Evolutionary conservation across 2,113 vertebrate genomes (phyloP), one percentile per base, ranked within the genome.

Genomic region (Peromyscus maniculatus): DNA sequence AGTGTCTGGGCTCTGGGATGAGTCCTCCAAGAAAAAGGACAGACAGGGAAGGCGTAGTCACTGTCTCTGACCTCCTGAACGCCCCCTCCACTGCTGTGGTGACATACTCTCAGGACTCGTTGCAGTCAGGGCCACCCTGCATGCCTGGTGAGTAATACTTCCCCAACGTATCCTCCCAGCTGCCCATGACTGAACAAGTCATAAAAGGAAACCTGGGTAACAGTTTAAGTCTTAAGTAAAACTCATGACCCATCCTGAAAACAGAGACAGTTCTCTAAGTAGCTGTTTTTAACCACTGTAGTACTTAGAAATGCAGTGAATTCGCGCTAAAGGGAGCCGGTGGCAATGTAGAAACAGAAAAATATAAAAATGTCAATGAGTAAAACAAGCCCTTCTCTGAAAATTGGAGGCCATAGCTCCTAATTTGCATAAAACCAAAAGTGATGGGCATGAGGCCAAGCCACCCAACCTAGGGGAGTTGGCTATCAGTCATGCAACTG

Each of bases 101-200:
- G 98, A 99, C 97, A 98, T 98, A 98, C 0, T 17, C 57, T 55
- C 67, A 95, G 95, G 80, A 1, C 1, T 10, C 12, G 22, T n/a
- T 55, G 4, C 62, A 91, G 97, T 90, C 3, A 22, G 79, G 66
- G 77, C 59, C 21, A 93, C 96, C 97, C 79, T 33, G 91, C 96
- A 97, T 97, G 66, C 94, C 95, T 26, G 15, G 87, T 98, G 98
- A 98, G 97, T 98, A 98, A 98, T 93, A 91, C 89, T 97, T 98
- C 95, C 94, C 87, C 87, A 33, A 22, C 71, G 24, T 79, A 4
- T 67, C 91, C 84, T 91, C 28, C 36, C 92, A 83, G 62, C 39
- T 57, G 94, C 82, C 19, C 74, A 91, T 89, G 36, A 95, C 72
- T 97, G 91, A 93, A 75, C 91, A 86, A 96, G 94, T 92, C 93